phyloP scores from a whole-genome alignment of 2,888 invertebrate genomes.

The Pristionchus maxplancki region DNA sequence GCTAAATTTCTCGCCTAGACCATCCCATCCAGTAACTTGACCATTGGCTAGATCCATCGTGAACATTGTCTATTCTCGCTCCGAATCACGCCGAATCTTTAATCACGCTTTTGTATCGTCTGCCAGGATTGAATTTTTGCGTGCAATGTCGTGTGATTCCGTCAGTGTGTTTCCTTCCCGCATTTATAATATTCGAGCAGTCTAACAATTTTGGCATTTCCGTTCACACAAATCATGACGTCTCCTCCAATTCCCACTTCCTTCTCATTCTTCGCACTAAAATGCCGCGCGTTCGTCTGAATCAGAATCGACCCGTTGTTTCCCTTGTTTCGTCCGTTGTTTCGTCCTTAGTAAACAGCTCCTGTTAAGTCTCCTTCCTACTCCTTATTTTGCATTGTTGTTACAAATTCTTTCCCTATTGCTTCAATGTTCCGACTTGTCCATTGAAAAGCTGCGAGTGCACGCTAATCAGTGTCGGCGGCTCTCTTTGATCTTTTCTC shows the following conservation, averaged over 20 bases:
- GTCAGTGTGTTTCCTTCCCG: too few species aligned
- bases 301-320: slow-evolving; percentile 4
- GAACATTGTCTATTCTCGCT: background rate
- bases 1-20: too few species aligned
- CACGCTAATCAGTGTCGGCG: background rate
- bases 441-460: too few species aligned
- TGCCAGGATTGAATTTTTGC: background rate
- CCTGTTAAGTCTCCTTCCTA: too few species aligned
- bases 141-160: background rate
- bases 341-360: background rate
- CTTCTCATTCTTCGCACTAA: background rate
- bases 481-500: background rate
- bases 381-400: too few species aligned
- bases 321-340: background rate
- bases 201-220: too few species aligned
- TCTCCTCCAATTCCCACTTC: background rate
- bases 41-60: too few species aligned
- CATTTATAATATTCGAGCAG: too few species aligned
- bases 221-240: background rate
- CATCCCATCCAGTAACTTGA: too few species aligned
- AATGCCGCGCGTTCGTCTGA: background rate
- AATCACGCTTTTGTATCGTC: background rate
- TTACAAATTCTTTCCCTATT: too few species aligned
- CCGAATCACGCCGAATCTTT: background rate
- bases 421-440: too few species aligned